Evolutionary conservation across 2,797 vertebrate species (phyloP).

Genomic region (Odontamblyopus rebecca): DNA sequence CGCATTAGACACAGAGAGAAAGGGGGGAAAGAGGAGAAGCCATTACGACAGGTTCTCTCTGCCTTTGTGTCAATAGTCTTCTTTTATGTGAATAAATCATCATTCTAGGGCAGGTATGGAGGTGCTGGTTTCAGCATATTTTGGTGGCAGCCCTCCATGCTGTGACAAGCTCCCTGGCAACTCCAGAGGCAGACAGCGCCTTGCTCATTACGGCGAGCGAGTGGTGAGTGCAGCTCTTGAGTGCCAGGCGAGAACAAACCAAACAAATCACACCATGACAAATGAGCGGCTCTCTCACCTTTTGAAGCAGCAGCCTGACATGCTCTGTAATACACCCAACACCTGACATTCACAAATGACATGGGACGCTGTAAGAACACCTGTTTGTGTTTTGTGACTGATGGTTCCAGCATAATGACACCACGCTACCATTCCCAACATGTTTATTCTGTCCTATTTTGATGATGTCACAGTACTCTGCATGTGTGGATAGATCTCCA

Average conservation of each 20-base stretch:
- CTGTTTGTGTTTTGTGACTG: conserved; percentile 62
- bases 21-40: conserved; percentile 17
- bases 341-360: conserved; percentile 72
- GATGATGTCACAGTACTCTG: conserved; percentile 52
- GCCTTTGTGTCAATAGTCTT: conserved; percentile 50
- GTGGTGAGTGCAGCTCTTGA: conserved; percentile 43
- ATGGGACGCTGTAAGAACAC: conserved; percentile 60
- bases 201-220: conserved; percentile 64
- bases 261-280: conserved; percentile 74
- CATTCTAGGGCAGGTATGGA: conserved; percentile 58
- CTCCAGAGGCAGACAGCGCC: conserved; percentile 62
- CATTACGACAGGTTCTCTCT: conserved; percentile 45
- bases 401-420: conserved; percentile 40
- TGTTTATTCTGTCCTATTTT: conserved; percentile 44
- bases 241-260: conserved; percentile 54
- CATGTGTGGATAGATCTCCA: conserved; percentile 51
- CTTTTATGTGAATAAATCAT: conserved; percentile 73
- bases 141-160: conserved; percentile 66
- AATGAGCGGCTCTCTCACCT: conserved; percentile 64
- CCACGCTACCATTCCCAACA: conserved; percentile 22
- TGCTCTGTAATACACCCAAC: conserved; percentile 61
- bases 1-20: conserved; percentile 20
- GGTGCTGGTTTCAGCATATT: conserved; percentile 75
- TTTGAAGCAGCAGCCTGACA: conserved; percentile 62
- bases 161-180: conserved; percentile 69